Base-by-base conservation (phyloP, 1,140 invertebrate species). In the Brachionus paranguensis region DNA sequence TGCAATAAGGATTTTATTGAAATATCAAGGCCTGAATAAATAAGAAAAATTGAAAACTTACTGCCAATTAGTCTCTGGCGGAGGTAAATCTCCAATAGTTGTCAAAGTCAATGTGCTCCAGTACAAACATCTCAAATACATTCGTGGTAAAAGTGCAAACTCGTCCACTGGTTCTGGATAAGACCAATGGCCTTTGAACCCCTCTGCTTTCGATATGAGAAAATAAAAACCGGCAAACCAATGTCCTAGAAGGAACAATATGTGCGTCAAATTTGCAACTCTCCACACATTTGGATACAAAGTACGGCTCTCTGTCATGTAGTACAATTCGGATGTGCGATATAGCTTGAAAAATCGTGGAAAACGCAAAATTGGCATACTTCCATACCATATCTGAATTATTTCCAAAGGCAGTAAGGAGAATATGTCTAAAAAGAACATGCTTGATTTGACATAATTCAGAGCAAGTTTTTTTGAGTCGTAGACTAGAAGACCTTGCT, bases 211-310 rank as follows among this genome's bases (percentile, higher is more conserved):
- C 5, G 95, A 96, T 27, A 98, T 92, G 84, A 97, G 90, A 90
- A 95, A 97, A 91, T 97, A 97, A 91, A 98, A 98, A 88, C 95
- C 97, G 45, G 95, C 96, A 88, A 97, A 98, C 96, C 96, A 98
- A 87, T 98, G 96, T 24, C 95, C 95, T 85, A 97, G 91, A 85
- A 97, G 94, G 85, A 98, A 92, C 45, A 97, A 91, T 86, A 97
- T 96, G 88, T 98, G 96, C 84, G 96, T 95, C 29, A 97, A 91
- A 90, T 97, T 97, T 85, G 96, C 92, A 27, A 97, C 96, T n/a
- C 96, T 91, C 94, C 95, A 96, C 86, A 97, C 92, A 90, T 98
- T 98, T 4, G 96, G 96, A 89, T 95, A 97, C 45, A 96, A 93
- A 0, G 95, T 97, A 85, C 95, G 90, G 20, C 95, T 96, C 89